phyloP scores from a whole-genome alignment of 2,888 invertebrate species.

The Pterostichus niger region DNA sequence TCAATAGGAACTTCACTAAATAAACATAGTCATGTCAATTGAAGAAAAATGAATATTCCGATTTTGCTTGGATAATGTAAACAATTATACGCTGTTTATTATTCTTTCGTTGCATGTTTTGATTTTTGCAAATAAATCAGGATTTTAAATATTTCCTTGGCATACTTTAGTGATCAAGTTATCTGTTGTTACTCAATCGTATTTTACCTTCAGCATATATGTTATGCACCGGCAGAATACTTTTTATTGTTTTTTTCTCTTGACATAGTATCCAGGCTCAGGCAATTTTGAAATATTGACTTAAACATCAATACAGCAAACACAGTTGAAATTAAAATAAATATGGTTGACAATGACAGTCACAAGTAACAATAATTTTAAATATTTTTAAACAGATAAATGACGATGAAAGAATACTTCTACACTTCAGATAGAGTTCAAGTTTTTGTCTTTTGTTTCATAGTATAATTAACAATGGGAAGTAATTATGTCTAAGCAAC shows the following conservation, averaged over 20 bases:
- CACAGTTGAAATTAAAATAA: slow-evolving; percentile 32
- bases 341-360: neutral
- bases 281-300: slow-evolving; percentile 40
- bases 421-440: neutral
- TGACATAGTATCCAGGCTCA: slow-evolving; percentile 20
- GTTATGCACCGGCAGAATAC: slow-evolving; percentile 13
- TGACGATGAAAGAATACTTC: neutral
- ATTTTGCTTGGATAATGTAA: neutral
- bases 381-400: neutral
- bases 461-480: slow-evolving; percentile 47
- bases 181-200: slow-evolving; percentile 52
- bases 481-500: slow-evolving; percentile 47
- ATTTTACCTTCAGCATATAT: slow-evolving; percentile 24
- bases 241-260: slow-evolving; percentile 42
- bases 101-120: slow-evolving; percentile 45
- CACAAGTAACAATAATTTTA: no score
- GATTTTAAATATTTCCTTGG: slow-evolving; percentile 63
- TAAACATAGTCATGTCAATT: slow-evolving; percentile 15
- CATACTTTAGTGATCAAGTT: slow-evolving; percentile 55
- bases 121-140: slow-evolving; percentile 55
- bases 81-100: slow-evolving; percentile 18
- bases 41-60: slow-evolving; percentile 35
- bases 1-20: slow-evolving; percentile 20
- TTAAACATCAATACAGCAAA: slow-evolving; percentile 34
- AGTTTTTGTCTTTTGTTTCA: slow-evolving; percentile 21